Base-by-base conservation (phyloP, 2,113 vertebrate genomes). In the Meriones unguiculatus region DNA sequence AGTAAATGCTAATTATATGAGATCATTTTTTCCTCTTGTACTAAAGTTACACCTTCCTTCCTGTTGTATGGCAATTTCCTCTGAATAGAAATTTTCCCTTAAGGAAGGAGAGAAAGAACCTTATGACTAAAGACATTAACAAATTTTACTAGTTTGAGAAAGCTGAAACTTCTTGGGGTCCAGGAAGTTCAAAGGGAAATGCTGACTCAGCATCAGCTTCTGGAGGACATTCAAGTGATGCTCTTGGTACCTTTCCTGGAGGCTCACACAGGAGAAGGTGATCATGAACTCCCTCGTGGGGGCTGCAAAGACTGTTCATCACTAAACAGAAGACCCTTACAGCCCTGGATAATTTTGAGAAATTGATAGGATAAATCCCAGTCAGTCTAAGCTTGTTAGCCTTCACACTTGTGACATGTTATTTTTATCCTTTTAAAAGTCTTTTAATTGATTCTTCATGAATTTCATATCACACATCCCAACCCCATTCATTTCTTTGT, bases 311-410 rank as follows among this genome's bases (percentile, higher is more conserved):
- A 59, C 67, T 91, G 7, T 54, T 90, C 75, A 88, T 81, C 32
- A 84, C 75, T 80, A 62, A 84, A 13, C 5, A 75, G 59, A 78
- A 75, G 30, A 78, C 65, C 76, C 10, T 67, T 93, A 32, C n/a
- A 75, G 80, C 62, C 69, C 86, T 93, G 38, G 38, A 80, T 10
- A 84, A 69, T 87, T 94, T 90, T 90, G 81, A 95, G 70, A 97
- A 95, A 95, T 92, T 24, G 64, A 25, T 89, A 38, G 77, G 57
- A 54, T 94, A 92, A 95, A 94, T 89, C n/a, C 15, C 11, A 76
- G 3, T 90, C 81, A 28, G 54, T 91, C 41, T 72, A 88, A 24
- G 69, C 7, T 57, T 72, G 38, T 11, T 89, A 46, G 35, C 41
- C 57, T 91, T 97, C 14, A 18, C 65, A 75, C 72, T 80, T 95